Evolutionary conservation across 2,113 vertebrate genomes (phyloP), one percentile per base, ranked within the genome.

Genomic region (Seriola aureovittata): DNA sequence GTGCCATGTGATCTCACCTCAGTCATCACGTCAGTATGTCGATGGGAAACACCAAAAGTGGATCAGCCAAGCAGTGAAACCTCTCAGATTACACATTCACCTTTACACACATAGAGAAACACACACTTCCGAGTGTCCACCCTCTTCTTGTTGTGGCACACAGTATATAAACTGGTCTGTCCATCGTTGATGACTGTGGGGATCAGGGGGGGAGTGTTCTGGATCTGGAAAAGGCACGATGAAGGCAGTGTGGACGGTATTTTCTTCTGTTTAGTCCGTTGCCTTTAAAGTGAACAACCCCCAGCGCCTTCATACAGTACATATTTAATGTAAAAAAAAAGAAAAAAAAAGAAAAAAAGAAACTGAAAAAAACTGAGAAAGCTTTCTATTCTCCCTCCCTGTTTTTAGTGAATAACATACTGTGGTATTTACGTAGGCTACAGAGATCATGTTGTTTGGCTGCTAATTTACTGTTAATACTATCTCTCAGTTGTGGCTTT

Each of bases 401-500:
- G 88, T 93, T 93, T 94, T 90, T 89, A 93, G 87, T 92, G 84
- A 93, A 91, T 85, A 92, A 85, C 69, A 90, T 94, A 93, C 90
- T 93, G 92, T 94, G 92, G 90, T 94, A 90, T 93, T 93, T 89
- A 84, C 78, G 79, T 94, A 90, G 93, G 89, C 88, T 93, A 85
- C 91, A 90, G 88, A 90, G 85, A 82, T 91, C 90, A 91, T 90
- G 79, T 92, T 86, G 80, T 93, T 88, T 89, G 92, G 91, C 90
- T 93, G 92, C 89, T 91, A 80, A 91, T 91, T 92, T 93, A 91
- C 88, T 92, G 92, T 94, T 94, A 89, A 90, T 87, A 91, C 84
- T 86, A 85, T 91, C 81, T 92, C 92, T 93, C 89, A 86, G 90
- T 92, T 93, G 92, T 93, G 91, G 92, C 88, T 94, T 93, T 90